A percentile compares a stretch with the other conserved stretches of the same genome.
phyloP scores from a whole-genome alignment of 2,797 vertebrate species.

The Pangasius larnaudii region DNA sequence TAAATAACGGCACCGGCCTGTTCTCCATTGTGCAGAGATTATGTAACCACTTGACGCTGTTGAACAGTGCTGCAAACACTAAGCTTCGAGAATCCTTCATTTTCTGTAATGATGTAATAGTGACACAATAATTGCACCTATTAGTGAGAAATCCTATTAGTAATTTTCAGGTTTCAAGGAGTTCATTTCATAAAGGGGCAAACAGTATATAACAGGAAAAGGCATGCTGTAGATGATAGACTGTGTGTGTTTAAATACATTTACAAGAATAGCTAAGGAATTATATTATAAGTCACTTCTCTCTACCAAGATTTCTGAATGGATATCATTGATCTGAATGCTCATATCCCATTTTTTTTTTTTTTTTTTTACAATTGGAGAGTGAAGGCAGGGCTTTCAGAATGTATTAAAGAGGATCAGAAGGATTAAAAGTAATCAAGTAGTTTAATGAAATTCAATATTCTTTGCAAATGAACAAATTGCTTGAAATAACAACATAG shows the following conservation, averaged over 20 bases:
- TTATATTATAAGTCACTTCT: background rate
- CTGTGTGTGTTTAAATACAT: background rate
- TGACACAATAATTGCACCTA: conserved; percentile 25
- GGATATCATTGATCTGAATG: background rate
- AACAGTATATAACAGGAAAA: too few relatives aligned
- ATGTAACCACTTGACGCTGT: conserved; percentile 21
- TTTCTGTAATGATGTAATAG: conserved; percentile 37
- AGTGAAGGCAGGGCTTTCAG: background rate
- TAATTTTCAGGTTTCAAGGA: background rate
- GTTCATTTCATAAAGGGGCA: background rate
- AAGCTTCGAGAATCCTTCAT: background rate
- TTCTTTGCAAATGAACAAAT: background rate
- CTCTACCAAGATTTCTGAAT: background rate
- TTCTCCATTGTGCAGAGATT: conserved; percentile 6
- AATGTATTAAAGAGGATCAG: too few relatives aligned
- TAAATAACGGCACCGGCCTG: background rate
- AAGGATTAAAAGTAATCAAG: background rate
- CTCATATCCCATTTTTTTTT: background rate
- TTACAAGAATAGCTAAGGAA: background rate
- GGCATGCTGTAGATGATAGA: background rate
- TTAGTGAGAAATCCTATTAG: conserved; percentile 20
- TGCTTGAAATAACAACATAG: background rate
- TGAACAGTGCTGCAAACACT: conserved; percentile 2
- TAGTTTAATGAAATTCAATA: background rate
- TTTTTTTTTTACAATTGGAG: background rate